A percentile compares a stretch with the other conserved stretches of the same genome.
Conservation (phyloP, 2,113 vertebrate species). For the Zosterops japonicus region DNA sequence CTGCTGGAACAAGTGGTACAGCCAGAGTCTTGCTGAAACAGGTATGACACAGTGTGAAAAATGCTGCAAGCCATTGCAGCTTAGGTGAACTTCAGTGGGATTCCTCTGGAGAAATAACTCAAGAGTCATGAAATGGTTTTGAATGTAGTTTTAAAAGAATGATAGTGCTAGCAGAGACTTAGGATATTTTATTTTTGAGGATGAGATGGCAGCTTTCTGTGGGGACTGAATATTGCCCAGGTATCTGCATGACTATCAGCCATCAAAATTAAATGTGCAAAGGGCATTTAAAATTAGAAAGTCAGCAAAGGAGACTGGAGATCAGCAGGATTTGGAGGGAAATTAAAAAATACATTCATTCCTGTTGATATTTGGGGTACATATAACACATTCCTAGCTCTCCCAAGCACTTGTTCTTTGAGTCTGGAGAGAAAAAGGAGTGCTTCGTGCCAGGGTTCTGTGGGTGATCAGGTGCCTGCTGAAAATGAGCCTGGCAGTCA, state of each 20-base stretch:
- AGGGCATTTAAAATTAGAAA: background rate
- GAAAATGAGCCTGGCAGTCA: background rate
- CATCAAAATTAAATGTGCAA: background rate
- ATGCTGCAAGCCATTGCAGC: background rate
- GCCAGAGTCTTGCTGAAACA: background rate
- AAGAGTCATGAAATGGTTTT: background rate
- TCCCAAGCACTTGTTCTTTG: background rate
- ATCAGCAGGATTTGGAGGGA: background rate
- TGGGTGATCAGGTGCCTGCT: background rate
- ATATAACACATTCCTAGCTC: background rate
- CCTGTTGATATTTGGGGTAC: background rate
- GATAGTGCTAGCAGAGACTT: background rate
- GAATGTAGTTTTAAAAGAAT: background rate
- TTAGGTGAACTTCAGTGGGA: background rate
- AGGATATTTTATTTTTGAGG: background rate
- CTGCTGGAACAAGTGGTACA: slow-evolving; percentile 8
- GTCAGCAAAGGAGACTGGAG: background rate
- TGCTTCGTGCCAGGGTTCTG: background rate
- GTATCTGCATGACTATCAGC: background rate
- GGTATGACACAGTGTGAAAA: background rate
- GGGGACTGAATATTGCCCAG: background rate
- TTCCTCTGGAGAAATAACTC: slow-evolving; percentile 10
- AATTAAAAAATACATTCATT: background rate
- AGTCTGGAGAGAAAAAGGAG: background rate
- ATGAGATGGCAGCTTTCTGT: background rate